These are phyloP conservation scores for Tokudaia muenninki DNA, from an alignment of 2,797 vertebrate genomes.

Conservation along the genomic window DNA sequence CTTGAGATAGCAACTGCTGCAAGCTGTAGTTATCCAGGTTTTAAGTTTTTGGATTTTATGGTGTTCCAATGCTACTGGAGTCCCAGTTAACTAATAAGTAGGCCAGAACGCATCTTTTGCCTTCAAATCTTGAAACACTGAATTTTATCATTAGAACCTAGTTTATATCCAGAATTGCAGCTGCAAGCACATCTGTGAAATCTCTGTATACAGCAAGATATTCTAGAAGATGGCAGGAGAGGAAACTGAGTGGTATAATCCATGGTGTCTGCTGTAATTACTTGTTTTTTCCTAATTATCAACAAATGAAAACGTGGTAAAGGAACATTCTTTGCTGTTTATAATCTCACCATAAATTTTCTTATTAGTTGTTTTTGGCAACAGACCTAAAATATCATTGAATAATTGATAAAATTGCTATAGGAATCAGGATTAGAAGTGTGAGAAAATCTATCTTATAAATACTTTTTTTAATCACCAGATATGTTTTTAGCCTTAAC, in stretches of 20 bases:
- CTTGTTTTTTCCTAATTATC: not conserved
- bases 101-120: not conserved
- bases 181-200: not conserved
- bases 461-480: not conserved
- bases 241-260: not conserved
- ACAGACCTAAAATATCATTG: not conserved
- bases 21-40: not conserved
- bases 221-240: not conserved
- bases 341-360: not conserved
- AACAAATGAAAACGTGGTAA: not conserved
- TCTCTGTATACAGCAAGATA: not conserved
- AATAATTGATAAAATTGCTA: not conserved
- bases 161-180: not conserved
- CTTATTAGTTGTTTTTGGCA: not conserved
- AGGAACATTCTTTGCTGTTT: slow-evolving; percentile 10
- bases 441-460: not conserved
- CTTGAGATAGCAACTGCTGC: not conserved
- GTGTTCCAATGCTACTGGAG: not conserved
- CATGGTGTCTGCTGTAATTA: not conserved
- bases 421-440: not conserved
- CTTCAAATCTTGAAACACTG: slow-evolving; percentile 34
- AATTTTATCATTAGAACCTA: not conserved
- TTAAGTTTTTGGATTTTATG: not conserved
- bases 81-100: not conserved
- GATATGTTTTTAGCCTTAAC: not conserved